Percentiles rank a stretch among this genome's conserved stretches.
phyloP scores from a whole-genome alignment of 2,113 vertebrate genomes.

The Clinocottus analis region DNA sequence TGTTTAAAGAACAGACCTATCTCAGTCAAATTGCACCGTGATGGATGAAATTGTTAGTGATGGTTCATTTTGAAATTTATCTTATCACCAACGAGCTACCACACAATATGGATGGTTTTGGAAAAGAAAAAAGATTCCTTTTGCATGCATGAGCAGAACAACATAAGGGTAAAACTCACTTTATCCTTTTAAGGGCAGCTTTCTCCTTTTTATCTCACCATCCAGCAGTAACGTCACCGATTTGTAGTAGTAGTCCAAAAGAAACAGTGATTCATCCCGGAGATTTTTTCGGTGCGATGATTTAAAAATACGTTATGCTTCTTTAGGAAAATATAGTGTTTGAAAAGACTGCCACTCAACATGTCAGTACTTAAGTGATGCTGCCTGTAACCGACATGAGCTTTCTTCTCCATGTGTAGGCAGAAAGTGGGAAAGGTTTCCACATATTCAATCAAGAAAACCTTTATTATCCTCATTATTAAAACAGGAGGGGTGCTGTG shows the following conservation, averaged over 20 bases:
- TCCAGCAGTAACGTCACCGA: background rate
- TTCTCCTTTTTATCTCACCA: background rate
- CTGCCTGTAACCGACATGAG: background rate
- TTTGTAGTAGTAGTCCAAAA: background rate
- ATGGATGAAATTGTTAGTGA: no score
- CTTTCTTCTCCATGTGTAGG: background rate
- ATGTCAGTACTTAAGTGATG: background rate
- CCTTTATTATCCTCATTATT: conserved; percentile 7
- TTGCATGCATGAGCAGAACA: conserved; percentile 12
- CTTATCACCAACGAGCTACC: no score
- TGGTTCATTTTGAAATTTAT: no score
- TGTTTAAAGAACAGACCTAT: no score
- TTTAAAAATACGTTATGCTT: background rate
- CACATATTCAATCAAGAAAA: conserved; percentile 3
- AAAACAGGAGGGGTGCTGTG: conserved; percentile 6
- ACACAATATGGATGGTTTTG: no score
- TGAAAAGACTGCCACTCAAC: background rate
- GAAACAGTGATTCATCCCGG: background rate
- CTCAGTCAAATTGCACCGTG: no score
- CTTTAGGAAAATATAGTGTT: background rate
- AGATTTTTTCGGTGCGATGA: background rate
- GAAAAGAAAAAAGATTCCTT: conserved; percentile 21
- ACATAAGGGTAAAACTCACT: background rate
- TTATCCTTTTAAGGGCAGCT: conserved; percentile 11
- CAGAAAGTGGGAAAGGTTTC: background rate